These are phyloP conservation scores for Chrysolina oricalcia DNA, from an alignment of 2,888 invertebrate species.

Conservation along the genomic window DNA sequence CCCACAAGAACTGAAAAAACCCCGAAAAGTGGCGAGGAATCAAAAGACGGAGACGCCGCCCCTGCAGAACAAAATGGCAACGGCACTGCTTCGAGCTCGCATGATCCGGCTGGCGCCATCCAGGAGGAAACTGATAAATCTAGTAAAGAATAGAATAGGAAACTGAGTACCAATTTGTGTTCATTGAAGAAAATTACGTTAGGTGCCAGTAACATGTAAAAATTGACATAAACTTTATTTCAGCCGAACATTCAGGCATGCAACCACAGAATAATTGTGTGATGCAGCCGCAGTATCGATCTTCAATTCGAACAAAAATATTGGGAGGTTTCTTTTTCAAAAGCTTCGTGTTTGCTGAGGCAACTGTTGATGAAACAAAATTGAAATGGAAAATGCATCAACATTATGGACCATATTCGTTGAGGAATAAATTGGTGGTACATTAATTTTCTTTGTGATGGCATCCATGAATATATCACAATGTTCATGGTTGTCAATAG, in stretches of 20 bases:
- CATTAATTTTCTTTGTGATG: no score
- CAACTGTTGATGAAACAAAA: no score
- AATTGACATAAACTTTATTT: neutral
- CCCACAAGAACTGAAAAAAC: slow-evolving; percentile 74
- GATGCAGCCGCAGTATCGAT: neutral
- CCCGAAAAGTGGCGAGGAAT: slow-evolving; percentile 35
- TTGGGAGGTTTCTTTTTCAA: neutral
- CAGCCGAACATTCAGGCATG: neutral
- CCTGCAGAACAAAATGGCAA: slow-evolving; percentile 60
- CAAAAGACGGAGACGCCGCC: slow-evolving; percentile 38
- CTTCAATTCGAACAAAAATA: neutral
- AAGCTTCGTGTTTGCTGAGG: no score
- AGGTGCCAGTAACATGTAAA: slow-evolving; percentile 20
- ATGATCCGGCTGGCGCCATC: slow-evolving; percentile 47
- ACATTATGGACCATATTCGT: no score
- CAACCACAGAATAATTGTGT: slow-evolving; percentile 40
- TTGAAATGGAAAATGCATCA: no score
- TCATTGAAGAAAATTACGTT: slow-evolving; percentile 16
- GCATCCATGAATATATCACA: no score
- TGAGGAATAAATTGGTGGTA: no score
- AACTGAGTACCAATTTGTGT: slow-evolving; percentile 25
- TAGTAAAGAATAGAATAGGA: slow-evolving; percentile 46
- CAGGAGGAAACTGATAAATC: slow-evolving; percentile 47
- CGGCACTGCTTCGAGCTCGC: slow-evolving; percentile 55
- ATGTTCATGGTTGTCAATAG: no score